Conservation (phyloP, 2,113 vertebrate species). For the Ceyx melanurus region DNA sequence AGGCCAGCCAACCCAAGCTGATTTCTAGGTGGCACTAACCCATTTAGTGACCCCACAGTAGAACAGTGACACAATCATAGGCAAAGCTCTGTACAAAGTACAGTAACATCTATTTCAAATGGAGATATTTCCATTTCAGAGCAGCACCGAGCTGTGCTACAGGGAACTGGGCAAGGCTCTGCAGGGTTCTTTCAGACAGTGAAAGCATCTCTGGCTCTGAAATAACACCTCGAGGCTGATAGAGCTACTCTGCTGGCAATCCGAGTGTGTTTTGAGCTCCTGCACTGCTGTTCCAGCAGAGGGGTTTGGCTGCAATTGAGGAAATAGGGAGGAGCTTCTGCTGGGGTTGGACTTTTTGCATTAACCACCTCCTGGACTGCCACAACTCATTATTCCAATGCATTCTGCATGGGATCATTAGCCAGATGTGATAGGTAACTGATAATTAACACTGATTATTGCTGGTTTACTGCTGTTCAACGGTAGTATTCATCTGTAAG, state of each 20-base stretch:
- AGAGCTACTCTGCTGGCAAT: neutral
- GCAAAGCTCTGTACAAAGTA: neutral
- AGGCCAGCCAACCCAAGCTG: neutral
- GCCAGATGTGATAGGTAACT: neutral
- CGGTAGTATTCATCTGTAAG: neutral
- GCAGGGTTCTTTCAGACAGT: neutral
- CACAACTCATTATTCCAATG: neutral
- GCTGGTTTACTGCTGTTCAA: neutral
- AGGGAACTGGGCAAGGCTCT: neutral
- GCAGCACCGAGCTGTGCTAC: neutral
- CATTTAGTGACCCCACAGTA: neutral
- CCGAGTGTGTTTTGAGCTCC: neutral
- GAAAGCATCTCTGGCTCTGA: neutral
- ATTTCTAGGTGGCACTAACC: neutral
- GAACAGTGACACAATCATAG: neutral
- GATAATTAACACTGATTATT: neutral
- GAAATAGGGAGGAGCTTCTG: neutral
- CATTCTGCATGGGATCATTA: neutral
- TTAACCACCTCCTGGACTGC: neutral
- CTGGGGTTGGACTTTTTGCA: neutral
- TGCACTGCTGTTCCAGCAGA: neutral
- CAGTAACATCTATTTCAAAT: neutral
- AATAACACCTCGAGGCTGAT: neutral
- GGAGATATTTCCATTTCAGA: neutral
- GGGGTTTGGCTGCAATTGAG: neutral